These are phyloP conservation scores for Tinea semifulvella DNA, from an alignment of 2,888 invertebrate genomes.

Conservation along the genomic window DNA sequence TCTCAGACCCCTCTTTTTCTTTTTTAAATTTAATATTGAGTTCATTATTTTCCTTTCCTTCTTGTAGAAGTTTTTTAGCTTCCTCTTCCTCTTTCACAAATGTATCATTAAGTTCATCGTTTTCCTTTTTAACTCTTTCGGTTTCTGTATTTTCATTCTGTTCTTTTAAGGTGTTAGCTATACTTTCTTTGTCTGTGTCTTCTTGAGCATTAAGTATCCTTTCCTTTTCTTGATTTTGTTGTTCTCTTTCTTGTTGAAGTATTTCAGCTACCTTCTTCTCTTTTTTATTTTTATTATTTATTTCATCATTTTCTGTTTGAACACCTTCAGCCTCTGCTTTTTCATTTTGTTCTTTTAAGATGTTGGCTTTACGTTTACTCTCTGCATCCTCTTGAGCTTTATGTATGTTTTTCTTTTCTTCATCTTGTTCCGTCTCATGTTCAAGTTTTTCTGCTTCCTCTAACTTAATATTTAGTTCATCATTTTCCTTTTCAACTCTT, in stretches of 20 bases:
- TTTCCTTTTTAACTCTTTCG: slow-evolving; percentile 21
- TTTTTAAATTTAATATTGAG: too few relatives aligned
- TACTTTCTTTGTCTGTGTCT: too few relatives aligned
- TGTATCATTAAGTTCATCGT: slow-evolving; percentile 17
- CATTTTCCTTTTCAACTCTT: slow-evolving; percentile 21
- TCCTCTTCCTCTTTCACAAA: slow-evolving; percentile 14
- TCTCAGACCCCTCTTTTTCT: slow-evolving; percentile 21
- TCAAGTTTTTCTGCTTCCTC: slow-evolving; percentile 22
- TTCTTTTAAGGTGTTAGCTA: too few relatives aligned
- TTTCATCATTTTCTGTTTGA: slow-evolving; percentile 19
- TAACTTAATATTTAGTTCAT: slow-evolving; percentile 17
- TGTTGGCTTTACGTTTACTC: too few relatives aligned
- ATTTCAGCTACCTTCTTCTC: slow-evolving; percentile 16
- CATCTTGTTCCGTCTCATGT: slow-evolving; percentile 20
- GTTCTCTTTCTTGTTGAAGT: slow-evolving; percentile 19
- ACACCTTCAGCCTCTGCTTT: too few relatives aligned
- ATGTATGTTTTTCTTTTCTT: slow-evolving; percentile 19
- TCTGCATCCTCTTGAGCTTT: slow-evolving; percentile 20
- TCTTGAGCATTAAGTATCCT: too few relatives aligned
- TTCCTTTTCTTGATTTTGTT: too few relatives aligned
- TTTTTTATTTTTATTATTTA: slow-evolving; percentile 9
- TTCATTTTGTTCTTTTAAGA: too few relatives aligned
- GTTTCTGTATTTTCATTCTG: too few relatives aligned
- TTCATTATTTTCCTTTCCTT: too few relatives aligned
- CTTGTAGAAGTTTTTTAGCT: too few relatives aligned